Percentiles rank a stretch among this genome's conserved stretches.
These are phyloP conservation scores for Balaeniceps rex DNA, from an alignment of 2,113 vertebrate genomes.

Conservation along the genomic window DNA sequence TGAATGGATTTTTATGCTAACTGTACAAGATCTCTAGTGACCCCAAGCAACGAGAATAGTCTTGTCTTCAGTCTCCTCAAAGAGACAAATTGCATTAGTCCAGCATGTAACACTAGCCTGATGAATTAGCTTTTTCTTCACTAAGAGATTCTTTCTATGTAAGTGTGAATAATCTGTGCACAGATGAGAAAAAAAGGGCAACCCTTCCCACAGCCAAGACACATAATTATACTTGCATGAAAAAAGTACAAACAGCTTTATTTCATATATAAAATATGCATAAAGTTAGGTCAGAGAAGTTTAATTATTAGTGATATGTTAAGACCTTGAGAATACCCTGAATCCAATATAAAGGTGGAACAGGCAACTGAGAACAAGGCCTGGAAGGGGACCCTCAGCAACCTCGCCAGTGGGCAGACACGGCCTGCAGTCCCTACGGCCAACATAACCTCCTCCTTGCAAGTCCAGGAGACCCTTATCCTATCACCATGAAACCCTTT, in stretches of 20 bases:
- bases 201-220: not conserved
- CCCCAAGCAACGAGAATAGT: not conserved
- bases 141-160: not conserved
- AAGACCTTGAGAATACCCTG: not conserved
- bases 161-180: not conserved
- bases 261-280: not conserved
- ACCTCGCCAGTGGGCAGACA: rapidly evolving
- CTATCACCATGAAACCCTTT: not conserved
- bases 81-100: not conserved
- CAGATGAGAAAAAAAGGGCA: not conserved
- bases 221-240: not conserved
- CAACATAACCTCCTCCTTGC: not conserved
- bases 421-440: rapidly evolving
- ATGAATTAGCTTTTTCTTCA: not conserved
- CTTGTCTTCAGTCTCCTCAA: not conserved
- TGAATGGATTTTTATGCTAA: not conserved
- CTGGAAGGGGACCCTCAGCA: not conserved
- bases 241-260: not conserved
- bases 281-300: not conserved
- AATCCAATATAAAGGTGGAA: not conserved
- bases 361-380: not conserved
- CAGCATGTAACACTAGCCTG: not conserved
- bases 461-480: not conserved
- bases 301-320: not conserved
- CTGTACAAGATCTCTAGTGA: not conserved